A percentile compares a stretch with the other conserved stretches of the same genome.
Conservation (phyloP, 2,888 invertebrate genomes). For the Oscheius sp. region DNA sequence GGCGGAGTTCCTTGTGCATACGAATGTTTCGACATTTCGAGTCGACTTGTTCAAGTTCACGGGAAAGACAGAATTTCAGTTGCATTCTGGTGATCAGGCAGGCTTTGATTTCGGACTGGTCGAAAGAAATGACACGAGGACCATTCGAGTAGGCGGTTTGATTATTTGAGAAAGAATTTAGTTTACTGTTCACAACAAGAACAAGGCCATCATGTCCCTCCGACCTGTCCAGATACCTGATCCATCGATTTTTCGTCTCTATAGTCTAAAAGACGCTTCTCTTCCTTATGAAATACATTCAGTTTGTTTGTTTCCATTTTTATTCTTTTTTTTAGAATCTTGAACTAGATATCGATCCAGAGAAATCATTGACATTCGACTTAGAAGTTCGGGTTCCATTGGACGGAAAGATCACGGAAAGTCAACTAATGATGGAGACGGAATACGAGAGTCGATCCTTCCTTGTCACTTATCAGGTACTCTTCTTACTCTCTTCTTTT, state of each 20-base stretch:
- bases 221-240: constrained; percentile 67
- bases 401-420: constrained; percentile 63
- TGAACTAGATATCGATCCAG: constrained; percentile 57
- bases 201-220: constrained; percentile 80
- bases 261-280: constrained; percentile 4
- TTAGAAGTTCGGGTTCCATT: constrained; percentile 79
- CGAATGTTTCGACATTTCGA: constrained; percentile 80
- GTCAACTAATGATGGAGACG: constrained; percentile 41
- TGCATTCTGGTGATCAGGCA: constrained; percentile 64
- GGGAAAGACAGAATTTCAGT: constrained; percentile 70
- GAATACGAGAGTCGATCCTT: constrained; percentile 46
- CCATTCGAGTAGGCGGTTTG: constrained; percentile 74
- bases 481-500: neutral
- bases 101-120: constrained; percentile 75
- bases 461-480: constrained; percentile 38
- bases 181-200: constrained; percentile 81
- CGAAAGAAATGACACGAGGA: constrained; percentile 76
- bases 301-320: neutral
- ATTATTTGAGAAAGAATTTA: constrained; percentile 30
- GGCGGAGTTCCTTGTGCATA: constrained; percentile 75
- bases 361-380: constrained; percentile 78
- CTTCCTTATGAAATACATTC: neutral
- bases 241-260: constrained; percentile 28
- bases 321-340: constrained; percentile 34
- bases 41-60: constrained; percentile 70